A percentile compares a stretch with the other conserved stretches of the same genome.
Conservation (phyloP, 2,797 vertebrate species). For the Momotus momota region DNA sequence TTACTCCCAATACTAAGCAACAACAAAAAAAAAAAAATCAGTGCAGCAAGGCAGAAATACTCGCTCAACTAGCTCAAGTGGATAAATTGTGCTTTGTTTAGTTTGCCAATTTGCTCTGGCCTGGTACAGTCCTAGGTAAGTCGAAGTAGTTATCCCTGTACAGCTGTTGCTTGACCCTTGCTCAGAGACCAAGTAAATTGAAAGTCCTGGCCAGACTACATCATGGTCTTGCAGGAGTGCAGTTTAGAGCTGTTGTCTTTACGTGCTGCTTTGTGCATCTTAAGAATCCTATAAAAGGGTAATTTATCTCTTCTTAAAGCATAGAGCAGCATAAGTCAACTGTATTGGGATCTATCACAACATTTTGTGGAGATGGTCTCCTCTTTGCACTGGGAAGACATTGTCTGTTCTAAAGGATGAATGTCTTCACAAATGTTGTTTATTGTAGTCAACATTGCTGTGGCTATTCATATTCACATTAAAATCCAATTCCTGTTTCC, state of each 20-base stretch:
- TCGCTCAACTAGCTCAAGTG: too few species aligned
- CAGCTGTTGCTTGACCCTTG: not conserved
- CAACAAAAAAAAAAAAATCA: not conserved
- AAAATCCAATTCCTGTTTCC: not conserved
- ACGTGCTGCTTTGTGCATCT: not conserved
- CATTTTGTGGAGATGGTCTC: not conserved
- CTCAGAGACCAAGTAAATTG: not conserved
- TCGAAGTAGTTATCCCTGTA: not conserved
- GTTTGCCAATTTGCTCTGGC: not conserved
- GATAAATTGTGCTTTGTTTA: not conserved
- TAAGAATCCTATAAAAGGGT: not conserved
- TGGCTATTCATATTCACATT: not conserved
- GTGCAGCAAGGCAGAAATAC: not conserved
- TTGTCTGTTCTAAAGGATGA: not conserved
- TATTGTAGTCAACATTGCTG: not conserved
- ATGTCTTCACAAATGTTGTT: not conserved
- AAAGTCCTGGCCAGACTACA: not conserved
- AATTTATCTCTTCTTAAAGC: not conserved
- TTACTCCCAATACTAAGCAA: not conserved
- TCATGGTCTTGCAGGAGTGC: not conserved
- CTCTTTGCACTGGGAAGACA: not conserved
- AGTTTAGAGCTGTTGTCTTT: not conserved
- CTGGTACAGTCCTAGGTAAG: not conserved
- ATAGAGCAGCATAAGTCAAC: not conserved
- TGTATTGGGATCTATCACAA: not conserved